These are phyloP conservation scores for Pelosia muscerda DNA, from an alignment of 2,888 invertebrate genomes.

Conservation along the genomic window DNA sequence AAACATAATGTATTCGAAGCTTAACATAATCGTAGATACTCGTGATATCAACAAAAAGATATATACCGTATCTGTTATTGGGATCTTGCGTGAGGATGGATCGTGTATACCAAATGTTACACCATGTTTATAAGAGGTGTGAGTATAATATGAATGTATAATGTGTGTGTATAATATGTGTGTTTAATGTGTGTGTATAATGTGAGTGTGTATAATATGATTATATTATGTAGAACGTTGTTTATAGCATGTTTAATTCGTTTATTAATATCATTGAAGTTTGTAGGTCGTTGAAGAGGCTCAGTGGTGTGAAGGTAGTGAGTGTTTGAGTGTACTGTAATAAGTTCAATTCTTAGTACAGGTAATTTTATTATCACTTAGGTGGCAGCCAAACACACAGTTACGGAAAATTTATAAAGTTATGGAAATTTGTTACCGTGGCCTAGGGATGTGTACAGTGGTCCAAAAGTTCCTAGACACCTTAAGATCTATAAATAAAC, in stretches of 20 bases:
- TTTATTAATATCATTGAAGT: neutral
- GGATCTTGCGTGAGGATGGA: conserved; percentile 41
- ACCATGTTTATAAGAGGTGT: conserved; percentile 17
- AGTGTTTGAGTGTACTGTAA: neutral
- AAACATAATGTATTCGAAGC: conserved; percentile 21
- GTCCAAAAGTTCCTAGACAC: too few species aligned
- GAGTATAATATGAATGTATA: neutral
- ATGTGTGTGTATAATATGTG: conserved; percentile 8
- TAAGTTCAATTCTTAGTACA: neutral
- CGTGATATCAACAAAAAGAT: conserved; percentile 43
- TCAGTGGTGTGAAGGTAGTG: neutral
- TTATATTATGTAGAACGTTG: neutral
- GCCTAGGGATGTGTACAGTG: too few species aligned
- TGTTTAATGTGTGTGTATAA: neutral
- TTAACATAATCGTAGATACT: conserved; percentile 7
- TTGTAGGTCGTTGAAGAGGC: neutral
- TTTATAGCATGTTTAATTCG: neutral
- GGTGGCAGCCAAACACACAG: too few species aligned
- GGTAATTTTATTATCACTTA: neutral
- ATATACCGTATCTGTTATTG: conserved; percentile 46
- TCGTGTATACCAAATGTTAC: conserved; percentile 41
- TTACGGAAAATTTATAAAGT: too few species aligned
- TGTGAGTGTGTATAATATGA: neutral
- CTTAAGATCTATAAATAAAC: too few species aligned
- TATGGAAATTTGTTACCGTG: too few species aligned